Percentiles rank a stretch among this genome's conserved stretches.
Evolutionary conservation across 2,113 vertebrate species (phyloP).

Genomic region (Psilopogon haemacephalus): DNA sequence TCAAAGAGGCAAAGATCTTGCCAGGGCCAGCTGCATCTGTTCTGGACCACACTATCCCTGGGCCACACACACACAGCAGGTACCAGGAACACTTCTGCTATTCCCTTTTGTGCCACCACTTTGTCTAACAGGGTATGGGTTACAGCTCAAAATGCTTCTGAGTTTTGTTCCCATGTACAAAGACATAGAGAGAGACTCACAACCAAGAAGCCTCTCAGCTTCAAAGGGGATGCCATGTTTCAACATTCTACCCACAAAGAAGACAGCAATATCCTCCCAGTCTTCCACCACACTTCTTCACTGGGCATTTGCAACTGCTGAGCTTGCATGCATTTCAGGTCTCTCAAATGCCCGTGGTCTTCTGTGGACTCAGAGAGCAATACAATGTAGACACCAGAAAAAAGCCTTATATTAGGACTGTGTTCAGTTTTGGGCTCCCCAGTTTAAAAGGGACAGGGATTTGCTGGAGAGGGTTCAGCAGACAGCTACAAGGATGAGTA

Average conservation of each 20-base stretch:
- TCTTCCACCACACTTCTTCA: neutral
- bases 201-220: neutral
- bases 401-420: neutral
- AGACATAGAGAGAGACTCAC: neutral
- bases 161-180: neutral
- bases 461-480: no score
- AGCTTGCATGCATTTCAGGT: neutral
- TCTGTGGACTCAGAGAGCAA: neutral
- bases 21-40: neutral
- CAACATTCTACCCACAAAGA: neutral
- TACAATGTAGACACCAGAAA: neutral
- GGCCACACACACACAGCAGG: neutral
- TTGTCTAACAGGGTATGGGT: neutral
- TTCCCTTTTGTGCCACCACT: neutral
- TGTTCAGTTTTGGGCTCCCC: no score
- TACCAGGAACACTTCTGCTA: neutral
- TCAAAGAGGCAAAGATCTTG: neutral
- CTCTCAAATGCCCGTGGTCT: neutral
- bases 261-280: rapidly evolving
- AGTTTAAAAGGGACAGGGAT: no score
- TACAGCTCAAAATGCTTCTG: neutral
- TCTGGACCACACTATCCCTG: neutral
- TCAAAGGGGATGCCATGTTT: neutral
- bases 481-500: no score
- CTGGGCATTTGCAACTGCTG: neutral